Conservation (phyloP, 2,113 vertebrate genomes). For the Theristicus caerulescens region DNA sequence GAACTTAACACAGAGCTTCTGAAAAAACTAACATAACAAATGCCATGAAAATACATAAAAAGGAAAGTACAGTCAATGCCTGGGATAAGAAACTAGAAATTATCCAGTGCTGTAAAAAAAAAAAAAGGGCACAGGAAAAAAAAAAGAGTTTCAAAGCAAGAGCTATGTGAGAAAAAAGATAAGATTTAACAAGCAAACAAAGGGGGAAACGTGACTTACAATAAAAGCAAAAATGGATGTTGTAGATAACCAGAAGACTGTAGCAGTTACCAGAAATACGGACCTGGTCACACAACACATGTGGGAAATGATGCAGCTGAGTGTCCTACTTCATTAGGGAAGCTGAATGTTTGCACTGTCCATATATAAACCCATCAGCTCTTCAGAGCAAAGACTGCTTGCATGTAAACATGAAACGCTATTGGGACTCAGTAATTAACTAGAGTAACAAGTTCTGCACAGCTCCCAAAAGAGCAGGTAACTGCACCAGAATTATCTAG, state of each 20-base stretch:
- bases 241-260: neutral
- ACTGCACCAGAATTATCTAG: neutral
- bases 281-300: neutral
- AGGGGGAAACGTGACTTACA: neutral
- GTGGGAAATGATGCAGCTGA: rapidly evolving
- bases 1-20: neutral
- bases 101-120: neutral
- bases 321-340: neutral
- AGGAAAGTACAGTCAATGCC: neutral
- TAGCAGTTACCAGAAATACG: neutral
- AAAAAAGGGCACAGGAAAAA: neutral
- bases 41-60: neutral
- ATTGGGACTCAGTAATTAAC: neutral
- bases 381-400: neutral
- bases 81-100: neutral
- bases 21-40: rapidly evolving
- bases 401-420: neutral
- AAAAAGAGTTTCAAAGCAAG: neutral
- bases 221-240: neutral
- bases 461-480: neutral
- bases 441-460: neutral
- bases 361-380: neutral
- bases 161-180: neutral
- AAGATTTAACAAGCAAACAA: neutral
- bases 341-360: neutral